These are phyloP conservation scores for Sternarchorhynchus goeldii DNA, from an alignment of 2,797 vertebrate species.

Conservation along the genomic window DNA sequence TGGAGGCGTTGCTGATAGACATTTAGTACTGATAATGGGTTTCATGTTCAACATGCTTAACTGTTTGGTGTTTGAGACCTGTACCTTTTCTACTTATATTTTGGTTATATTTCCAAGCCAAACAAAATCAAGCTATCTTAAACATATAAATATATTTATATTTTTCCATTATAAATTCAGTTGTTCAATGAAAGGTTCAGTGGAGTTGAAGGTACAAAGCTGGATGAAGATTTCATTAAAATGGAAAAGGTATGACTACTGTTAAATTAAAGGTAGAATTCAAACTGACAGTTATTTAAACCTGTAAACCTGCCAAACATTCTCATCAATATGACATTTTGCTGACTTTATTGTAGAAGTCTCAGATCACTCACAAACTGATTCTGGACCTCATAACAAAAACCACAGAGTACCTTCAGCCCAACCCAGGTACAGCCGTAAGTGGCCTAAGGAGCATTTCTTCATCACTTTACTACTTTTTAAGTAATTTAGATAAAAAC, in stretches of 20 bases:
- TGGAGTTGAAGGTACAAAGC: conserved; percentile 84
- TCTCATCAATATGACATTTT: background rate
- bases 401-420: conserved; percentile 84
- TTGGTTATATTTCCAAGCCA: background rate
- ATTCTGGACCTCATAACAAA: conserved; percentile 82
- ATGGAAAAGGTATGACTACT: conserved; percentile 82
- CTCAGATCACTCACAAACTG: conserved; percentile 80
- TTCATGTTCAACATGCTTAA: too few relatives aligned
- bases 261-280: conserved; percentile 1
- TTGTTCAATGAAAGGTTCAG: conserved; percentile 86
- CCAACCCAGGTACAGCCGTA: conserved; percentile 81
- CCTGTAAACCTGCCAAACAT: background rate
- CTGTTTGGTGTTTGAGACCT: too few relatives aligned
- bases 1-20: too few relatives aligned
- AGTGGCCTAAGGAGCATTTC: background rate
- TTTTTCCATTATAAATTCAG: conserved; percentile 61
- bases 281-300: background rate
- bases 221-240: conserved; percentile 83
- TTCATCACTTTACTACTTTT: background rate
- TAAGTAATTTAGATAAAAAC: background rate
- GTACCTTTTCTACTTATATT: background rate
- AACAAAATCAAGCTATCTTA: background rate
- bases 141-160: conserved; percentile 40
- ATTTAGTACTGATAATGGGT: too few relatives aligned
- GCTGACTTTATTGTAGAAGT: conserved; percentile 73